A percentile compares a stretch with the other conserved stretches of the same genome.
Evolutionary conservation across 2,797 vertebrate species (phyloP).

Genomic region (Paedocypris micromegethes): DNA sequence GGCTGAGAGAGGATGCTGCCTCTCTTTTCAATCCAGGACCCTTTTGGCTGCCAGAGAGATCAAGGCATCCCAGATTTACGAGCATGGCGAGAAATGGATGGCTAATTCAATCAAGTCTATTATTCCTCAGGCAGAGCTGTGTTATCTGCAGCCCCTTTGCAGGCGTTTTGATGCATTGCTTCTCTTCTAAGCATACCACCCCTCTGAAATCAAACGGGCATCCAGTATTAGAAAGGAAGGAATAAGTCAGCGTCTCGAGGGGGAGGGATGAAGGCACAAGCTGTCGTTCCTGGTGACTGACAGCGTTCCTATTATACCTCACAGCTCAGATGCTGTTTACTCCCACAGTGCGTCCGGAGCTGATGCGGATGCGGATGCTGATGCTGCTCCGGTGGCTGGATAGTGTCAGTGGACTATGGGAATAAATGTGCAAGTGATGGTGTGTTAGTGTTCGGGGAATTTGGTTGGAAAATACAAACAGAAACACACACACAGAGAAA

Average conservation of each 20-base stretch:
- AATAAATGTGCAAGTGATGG: no score
- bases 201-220: constrained; percentile 55
- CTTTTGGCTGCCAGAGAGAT: constrained; percentile 63
- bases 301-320: constrained; percentile 29
- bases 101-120: constrained; percentile 68
- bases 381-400: no score
- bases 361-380: no score
- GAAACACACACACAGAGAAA: no score
- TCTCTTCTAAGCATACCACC: constrained; percentile 51
- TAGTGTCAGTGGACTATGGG: no score
- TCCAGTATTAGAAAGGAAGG: constrained; percentile 38
- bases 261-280: constrained; percentile 6
- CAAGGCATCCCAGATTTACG: constrained; percentile 61
- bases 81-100: constrained; percentile 59
- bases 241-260: constrained; percentile 32
- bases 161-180: constrained; percentile 68
- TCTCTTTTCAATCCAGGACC: constrained; percentile 52
- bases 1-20: constrained; percentile 25
- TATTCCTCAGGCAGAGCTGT: constrained; percentile 60
- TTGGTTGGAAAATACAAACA: no score
- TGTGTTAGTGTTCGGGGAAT: no score
- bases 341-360: no score
- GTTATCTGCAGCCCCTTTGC: constrained; percentile 62
- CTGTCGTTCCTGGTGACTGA: constrained; percentile 42
- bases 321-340: constrained; percentile 12